Evolutionary conservation across 2,888 invertebrate species (phyloP).

Genomic region (Therioaphis trifolii): DNA sequence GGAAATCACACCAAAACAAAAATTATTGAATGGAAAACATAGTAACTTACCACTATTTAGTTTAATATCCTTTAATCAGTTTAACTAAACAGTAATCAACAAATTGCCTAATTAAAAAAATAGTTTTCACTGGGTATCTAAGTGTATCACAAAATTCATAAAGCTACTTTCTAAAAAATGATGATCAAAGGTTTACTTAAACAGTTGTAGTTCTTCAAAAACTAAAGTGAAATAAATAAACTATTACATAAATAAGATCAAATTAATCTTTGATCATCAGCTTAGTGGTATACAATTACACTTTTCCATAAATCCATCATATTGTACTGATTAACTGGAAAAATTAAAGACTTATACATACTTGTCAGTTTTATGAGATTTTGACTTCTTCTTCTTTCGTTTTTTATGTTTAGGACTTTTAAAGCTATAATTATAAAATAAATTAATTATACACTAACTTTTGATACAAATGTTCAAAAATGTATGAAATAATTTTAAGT

Average conservation of each 20-base stretch:
- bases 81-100: constrained; percentile 63
- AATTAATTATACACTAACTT: constrained; percentile 17
- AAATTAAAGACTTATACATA: constrained; percentile 67
- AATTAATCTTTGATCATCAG: constrained; percentile 61
- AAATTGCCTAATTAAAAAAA: constrained; percentile 61
- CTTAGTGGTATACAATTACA: constrained; percentile 39
- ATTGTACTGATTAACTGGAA: constrained; percentile 9
- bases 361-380: constrained; percentile 77
- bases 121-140: constrained; percentile 60
- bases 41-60: constrained; percentile 62
- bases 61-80: constrained; percentile 63
- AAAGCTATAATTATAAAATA: constrained; percentile 64
- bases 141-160: constrained; percentile 51
- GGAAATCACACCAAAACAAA: constrained; percentile 62
- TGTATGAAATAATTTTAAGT: constrained; percentile 29
- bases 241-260: constrained; percentile 45
- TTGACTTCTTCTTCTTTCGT: constrained; percentile 78
- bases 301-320: constrained; percentile 48
- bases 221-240: constrained; percentile 56
- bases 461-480: constrained; percentile 32
- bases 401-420: constrained; percentile 70
- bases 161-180: constrained; percentile 53
- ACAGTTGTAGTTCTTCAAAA: constrained; percentile 52
- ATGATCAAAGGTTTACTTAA: constrained; percentile 60
- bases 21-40: constrained; percentile 62